Conservation (phyloP, 2,113 vertebrate species). For the Alexandromys fortis region DNA sequence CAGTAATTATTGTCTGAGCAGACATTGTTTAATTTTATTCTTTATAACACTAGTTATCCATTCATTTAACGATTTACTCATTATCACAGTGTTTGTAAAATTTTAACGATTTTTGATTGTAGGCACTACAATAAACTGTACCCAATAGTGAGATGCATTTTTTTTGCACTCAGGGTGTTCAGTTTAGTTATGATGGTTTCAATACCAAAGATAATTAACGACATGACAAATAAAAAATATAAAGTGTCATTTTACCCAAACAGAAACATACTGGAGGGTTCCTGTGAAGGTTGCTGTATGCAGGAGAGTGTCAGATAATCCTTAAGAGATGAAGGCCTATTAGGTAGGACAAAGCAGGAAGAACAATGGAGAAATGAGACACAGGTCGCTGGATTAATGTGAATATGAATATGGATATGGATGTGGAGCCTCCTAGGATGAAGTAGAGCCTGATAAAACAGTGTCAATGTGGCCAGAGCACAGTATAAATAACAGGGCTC, state of each 20-base stretch:
- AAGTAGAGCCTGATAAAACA: not conserved
- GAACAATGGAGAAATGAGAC: not conserved
- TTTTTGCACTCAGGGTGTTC: not conserved
- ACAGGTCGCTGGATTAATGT: not conserved
- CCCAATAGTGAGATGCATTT: not conserved
- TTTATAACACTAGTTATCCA: not conserved
- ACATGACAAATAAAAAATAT: not conserved
- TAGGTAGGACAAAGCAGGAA: not conserved
- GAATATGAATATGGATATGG: too few relatives aligned
- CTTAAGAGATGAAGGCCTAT: not conserved
- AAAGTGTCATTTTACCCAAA: not conserved
- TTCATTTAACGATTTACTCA: not conserved
- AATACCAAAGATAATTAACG: not conserved
- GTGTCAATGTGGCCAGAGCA: not conserved
- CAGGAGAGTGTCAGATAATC: not conserved
- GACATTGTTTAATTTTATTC: not conserved
- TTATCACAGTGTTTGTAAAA: not conserved
- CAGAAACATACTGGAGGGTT: not conserved
- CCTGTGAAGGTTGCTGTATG: not conserved
- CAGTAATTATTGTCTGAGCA: not conserved
- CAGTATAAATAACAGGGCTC: not conserved
- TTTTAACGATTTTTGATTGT: not conserved
- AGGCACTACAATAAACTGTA: not conserved
- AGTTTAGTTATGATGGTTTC: not conserved
- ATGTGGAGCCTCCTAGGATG: accelerated